Conservation (phyloP, 2,113 vertebrate species). For the Sorex fumeus region DNA sequence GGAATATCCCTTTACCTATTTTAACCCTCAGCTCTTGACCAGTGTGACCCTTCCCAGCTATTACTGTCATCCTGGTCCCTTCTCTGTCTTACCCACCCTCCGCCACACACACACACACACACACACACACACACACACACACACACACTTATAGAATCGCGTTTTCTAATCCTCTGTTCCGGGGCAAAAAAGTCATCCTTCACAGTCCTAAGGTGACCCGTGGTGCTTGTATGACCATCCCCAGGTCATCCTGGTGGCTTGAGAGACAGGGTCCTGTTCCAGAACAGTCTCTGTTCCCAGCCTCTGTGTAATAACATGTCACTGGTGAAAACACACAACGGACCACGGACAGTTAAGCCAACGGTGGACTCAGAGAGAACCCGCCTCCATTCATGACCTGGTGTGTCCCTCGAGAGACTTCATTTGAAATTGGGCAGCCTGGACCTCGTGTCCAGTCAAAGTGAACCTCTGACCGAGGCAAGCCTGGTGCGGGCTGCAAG, state of each 20-base stretch:
- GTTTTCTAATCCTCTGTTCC: no score
- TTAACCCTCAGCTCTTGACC: no score
- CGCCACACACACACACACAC: no score
- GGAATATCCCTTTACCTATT: no score
- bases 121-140: no score
- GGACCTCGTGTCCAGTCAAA: not conserved
- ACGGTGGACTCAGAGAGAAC: not conserved
- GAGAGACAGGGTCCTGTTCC: not conserved
- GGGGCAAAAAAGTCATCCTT: no score
- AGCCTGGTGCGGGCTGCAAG: not conserved
- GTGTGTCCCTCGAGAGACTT: not conserved
- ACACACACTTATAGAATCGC: no score
- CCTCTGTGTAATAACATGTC: not conserved
- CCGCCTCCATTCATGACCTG: not conserved
- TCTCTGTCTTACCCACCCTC: no score
- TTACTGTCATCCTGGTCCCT: no score
- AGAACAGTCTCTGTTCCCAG: not conserved
- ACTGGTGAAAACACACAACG: not conserved
- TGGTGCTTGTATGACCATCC: no score
- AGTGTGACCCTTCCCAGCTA: no score
- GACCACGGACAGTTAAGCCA: not conserved
- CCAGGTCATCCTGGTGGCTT: not conserved
- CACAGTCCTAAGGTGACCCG: no score
- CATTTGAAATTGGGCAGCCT: conserved; percentile 17
- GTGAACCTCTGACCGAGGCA: not conserved